A percentile compares a stretch with the other conserved stretches of the same genome.
Evolutionary conservation across 1,140 invertebrate species (phyloP).

Genomic region (Prorops nasuta): DNA sequence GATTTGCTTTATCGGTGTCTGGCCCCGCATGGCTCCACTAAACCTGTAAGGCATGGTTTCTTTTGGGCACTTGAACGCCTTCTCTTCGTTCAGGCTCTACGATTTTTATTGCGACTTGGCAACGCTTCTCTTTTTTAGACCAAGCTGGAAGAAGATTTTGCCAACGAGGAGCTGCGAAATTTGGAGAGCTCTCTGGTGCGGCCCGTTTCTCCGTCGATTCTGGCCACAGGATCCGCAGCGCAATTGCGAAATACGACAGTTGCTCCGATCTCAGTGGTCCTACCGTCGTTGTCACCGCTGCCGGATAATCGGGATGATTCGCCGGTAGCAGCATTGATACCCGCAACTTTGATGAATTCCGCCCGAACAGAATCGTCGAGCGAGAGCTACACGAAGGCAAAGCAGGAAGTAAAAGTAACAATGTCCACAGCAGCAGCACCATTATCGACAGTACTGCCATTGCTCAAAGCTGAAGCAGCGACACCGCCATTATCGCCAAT

Average conservation of each 20-base stretch:
- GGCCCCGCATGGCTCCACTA: conserved; percentile 57
- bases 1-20: conserved; percentile 59
- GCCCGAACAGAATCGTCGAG: no score
- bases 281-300: conserved; percentile 47
- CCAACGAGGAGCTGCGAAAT: conserved; percentile 42
- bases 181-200: conserved; percentile 32
- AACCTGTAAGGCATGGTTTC: conserved; percentile 58
- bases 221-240: conserved; percentile 10
- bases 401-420: no score
- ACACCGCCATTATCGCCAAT: no score
- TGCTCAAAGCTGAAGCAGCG: no score
- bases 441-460: no score
- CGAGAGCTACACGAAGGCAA: no score
- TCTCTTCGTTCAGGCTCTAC: conserved; percentile 10
- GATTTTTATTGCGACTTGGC: conserved; percentile 22
- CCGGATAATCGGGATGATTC: conserved; percentile 20
- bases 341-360: no score
- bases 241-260: conserved; percentile 30
- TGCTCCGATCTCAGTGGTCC: conserved; percentile 42
- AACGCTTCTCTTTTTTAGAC: conserved; percentile 42
- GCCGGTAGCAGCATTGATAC: conserved; percentile 32
- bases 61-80: conserved; percentile 44
- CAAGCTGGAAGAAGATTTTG: conserved; percentile 53
- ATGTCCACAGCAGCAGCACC: no score
- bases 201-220: no score